These are phyloP conservation scores for Anniella stebbinsi DNA, from an alignment of 2,797 vertebrate species.

Conservation along the genomic window DNA sequence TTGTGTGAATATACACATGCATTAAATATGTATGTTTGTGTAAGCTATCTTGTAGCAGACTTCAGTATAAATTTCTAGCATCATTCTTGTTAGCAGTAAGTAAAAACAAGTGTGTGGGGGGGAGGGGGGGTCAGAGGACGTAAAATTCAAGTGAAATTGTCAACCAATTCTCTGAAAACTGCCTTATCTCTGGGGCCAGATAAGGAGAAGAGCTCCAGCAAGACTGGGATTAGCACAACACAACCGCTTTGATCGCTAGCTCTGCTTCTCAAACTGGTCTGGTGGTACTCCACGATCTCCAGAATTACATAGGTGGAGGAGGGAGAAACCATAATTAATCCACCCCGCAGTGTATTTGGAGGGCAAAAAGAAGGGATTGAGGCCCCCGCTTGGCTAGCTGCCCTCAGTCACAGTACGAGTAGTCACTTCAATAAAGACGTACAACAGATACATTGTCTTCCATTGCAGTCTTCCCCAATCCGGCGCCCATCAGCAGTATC, in stretches of 20 bases:
- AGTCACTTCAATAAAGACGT: neutral
- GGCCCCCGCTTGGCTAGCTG: neutral
- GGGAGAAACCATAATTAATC: neutral
- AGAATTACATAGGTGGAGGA: neutral
- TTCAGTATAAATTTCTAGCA: neutral
- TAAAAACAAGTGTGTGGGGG: neutral
- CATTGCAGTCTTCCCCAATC: neutral
- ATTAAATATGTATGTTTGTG: too few relatives aligned
- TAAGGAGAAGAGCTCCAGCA: neutral
- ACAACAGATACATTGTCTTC: neutral
- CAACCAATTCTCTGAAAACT: conserved; percentile 8
- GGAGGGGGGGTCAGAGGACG: neutral
- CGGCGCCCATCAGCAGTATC: too few relatives aligned
- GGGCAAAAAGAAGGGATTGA: neutral
- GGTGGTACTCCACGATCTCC: neutral
- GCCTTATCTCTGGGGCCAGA: conserved; percentile 31
- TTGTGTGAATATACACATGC: neutral
- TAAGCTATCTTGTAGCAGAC: neutral
- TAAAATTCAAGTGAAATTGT: conserved; percentile 10
- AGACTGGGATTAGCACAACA: neutral
- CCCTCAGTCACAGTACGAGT: neutral
- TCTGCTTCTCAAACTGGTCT: neutral
- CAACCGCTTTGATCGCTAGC: neutral
- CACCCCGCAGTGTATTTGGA: neutral
- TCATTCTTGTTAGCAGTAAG: too few relatives aligned